phyloP scores from a whole-genome alignment of 2,888 invertebrate species.

The Fragum whitleyi region DNA sequence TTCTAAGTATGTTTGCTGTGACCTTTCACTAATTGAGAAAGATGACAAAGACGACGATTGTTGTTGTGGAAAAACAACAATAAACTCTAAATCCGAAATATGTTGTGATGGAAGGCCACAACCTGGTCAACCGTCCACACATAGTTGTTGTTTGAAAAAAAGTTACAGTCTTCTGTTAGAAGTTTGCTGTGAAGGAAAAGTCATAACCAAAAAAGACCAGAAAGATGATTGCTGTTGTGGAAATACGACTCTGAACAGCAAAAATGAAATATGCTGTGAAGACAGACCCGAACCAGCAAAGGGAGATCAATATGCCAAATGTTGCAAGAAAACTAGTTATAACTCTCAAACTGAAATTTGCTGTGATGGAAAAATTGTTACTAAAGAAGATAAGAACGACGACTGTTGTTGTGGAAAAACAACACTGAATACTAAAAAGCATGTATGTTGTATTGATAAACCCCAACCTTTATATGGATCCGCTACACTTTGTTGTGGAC shows the following conservation, averaged over 20 bases:
- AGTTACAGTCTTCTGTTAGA: constrained; percentile 36
- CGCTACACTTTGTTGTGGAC: constrained; percentile 43
- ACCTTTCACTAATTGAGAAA: constrained; percentile 29
- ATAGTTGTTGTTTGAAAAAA: constrained; percentile 44
- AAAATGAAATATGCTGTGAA: constrained; percentile 53
- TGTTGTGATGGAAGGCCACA: constrained; percentile 53
- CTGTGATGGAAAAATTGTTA: constrained; percentile 31
- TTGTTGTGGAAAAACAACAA: constrained; percentile 60
- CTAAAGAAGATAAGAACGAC: constrained; percentile 38
- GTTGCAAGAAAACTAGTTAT: constrained; percentile 40
- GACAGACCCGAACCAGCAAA: constrained; percentile 41
- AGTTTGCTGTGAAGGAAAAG: constrained; percentile 48
- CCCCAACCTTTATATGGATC: constrained; percentile 42
- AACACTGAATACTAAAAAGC: constrained; percentile 45
- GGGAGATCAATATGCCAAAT: constrained; percentile 44
- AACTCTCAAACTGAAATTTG: constrained; percentile 50
- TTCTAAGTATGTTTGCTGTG: constrained; percentile 39
- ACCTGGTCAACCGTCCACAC: constrained; percentile 34
- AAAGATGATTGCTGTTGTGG: constrained; percentile 52
- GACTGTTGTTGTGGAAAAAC: constrained; percentile 55
- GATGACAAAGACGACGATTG: constrained; percentile 36
- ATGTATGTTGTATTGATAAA: constrained; percentile 50
- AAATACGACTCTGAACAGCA: constrained; percentile 39
- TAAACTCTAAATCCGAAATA: constrained; percentile 47
- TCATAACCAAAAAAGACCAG: constrained; percentile 30